Base-by-base conservation (phyloP, 2,888 invertebrate genomes). In the Coecobrya sp. region DNA sequence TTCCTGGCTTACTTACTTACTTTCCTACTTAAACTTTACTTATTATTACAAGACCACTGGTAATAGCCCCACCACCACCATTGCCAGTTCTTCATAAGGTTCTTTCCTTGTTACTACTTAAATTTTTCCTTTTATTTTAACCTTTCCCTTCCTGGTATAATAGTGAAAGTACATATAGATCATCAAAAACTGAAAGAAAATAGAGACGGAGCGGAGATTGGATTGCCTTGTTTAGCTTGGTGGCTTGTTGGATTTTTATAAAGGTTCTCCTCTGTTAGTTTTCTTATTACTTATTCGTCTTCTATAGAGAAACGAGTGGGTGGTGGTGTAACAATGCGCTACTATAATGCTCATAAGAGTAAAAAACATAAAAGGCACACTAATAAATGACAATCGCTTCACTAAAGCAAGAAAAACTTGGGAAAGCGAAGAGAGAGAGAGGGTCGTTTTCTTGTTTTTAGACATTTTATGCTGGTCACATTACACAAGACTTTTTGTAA, bases 401-500 rank as follows among this genome's bases (percentile, higher is more conserved):
- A 76, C 85, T 84, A 70, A 19, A 84, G 73, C 82, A 42, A 85
- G 89, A 16, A 49, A 90, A 90, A 76, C 70, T 89, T 79, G 81
- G 82, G n/a, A n/a, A n/a, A n/a, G n/a, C n/a, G n/a, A n/a, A n/a
- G 55, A 65, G 52, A 84, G 10, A 22, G n/a, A 86, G 79, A 79
- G 86, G 65, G 79, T 65, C 65, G n/a, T 52, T 85, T 59, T 52
- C 65, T 1, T 36, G 65, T 62, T 25, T 55, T 81, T 8, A 22
- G n/a, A 3, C 36, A 91, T 86, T 84, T 91, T 86, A 91, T 91
- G 91, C 91, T 91, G 91, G 91, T 91, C 91, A 91, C 91, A 91
- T 86, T 91, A 91, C 79, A 85, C 65, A 45, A 59, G 68, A 79
- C 81, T 36, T 36, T 16, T 49, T 10, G 86, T 68, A 86, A 52